Evolutionary conservation across 2,113 vertebrate species (phyloP), one percentile per base, ranked within the genome.

Genomic region (Sinocyclocheilus anshuiensis): DNA sequence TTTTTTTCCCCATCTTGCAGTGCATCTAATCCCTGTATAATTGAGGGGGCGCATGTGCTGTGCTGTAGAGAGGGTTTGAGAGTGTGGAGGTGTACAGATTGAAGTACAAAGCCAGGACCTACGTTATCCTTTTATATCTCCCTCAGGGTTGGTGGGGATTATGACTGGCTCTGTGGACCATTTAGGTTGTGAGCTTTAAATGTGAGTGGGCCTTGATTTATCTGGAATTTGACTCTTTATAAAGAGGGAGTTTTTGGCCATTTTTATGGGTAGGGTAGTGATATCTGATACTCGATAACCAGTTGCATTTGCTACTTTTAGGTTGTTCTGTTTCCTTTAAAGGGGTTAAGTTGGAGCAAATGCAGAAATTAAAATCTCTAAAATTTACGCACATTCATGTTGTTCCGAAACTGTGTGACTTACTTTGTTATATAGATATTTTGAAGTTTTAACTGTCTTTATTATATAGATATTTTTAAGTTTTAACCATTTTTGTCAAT

Each of bases 21-120:
- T 83, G 71, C 29, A 75, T 15, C 63, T 82, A 88, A 84, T 88
- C 84, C 77, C 59, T 48, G 48, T 50, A 26, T 85, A 69, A 84
- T 69, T 33, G 76, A 74, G 29, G 57, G 84, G 84, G 81, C n/a
- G 33, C 29, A 15, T 61, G 69, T 63, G 67, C 55, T 50, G 85
- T 36, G 26, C 69, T 61, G n/a, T 72, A 50, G 22, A 63, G n/a
- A 71, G 80, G 45, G 67, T 80, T 86, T 87, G 36, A 67, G 82
- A 81, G 39, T 75, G 33, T 80, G 81, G 67, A 84, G 69, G 77
- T 89, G 82, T 69, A 29, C 2, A 72, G 74, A 86, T 20, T 7
- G 0, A 83, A 55, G 48, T 55, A 81, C 69, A 88, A 85, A 85
- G 74, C 36, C 75, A 42, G 59, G 57, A 63, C 74, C 75, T 63